phyloP scores from a whole-genome alignment of 2,797 vertebrate species.

The Oryzias sinensis region DNA sequence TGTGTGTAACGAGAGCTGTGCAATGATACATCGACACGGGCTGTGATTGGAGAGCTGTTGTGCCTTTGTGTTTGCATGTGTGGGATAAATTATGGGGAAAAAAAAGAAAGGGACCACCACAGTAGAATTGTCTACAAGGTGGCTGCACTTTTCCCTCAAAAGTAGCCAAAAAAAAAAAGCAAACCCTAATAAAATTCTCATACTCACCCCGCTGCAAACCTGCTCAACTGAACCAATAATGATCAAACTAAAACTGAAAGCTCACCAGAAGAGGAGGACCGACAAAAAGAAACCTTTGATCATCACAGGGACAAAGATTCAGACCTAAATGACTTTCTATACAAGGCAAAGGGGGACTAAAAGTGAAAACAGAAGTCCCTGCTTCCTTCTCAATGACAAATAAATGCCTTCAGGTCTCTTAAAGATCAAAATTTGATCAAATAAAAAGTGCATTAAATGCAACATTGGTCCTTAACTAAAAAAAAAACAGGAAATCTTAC shows the following conservation, averaged over 20 bases:
- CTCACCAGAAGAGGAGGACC: constrained; percentile 4
- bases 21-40: constrained; percentile 53
- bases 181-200: constrained; percentile 43
- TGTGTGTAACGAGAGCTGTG: constrained; percentile 49
- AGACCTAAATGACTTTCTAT: too few species aligned
- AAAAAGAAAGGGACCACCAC: constrained; percentile 72
- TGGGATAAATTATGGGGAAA: constrained; percentile 47
- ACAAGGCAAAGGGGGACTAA: too few species aligned
- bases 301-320: too few species aligned
- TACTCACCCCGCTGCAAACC: constrained; percentile 8
- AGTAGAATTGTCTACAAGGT: constrained; percentile 64
- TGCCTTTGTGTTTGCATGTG: constrained; percentile 33
- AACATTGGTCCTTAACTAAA: too few species aligned
- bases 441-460: too few species aligned
- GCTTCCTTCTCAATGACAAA: too few species aligned
- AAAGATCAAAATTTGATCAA: too few species aligned
- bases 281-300: too few species aligned
- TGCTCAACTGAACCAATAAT: constrained; percentile 5
- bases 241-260: constrained; percentile 1
- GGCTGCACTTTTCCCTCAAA: constrained; percentile 65
- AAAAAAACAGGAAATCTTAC: too few species aligned
- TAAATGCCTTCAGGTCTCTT: too few species aligned
- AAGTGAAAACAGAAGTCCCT: too few species aligned
- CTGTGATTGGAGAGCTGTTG: constrained; percentile 42
- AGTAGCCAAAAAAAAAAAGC: constrained; percentile 56